Base-by-base conservation (phyloP, 2,888 invertebrate genomes). In the Synergus gifuensis region DNA sequence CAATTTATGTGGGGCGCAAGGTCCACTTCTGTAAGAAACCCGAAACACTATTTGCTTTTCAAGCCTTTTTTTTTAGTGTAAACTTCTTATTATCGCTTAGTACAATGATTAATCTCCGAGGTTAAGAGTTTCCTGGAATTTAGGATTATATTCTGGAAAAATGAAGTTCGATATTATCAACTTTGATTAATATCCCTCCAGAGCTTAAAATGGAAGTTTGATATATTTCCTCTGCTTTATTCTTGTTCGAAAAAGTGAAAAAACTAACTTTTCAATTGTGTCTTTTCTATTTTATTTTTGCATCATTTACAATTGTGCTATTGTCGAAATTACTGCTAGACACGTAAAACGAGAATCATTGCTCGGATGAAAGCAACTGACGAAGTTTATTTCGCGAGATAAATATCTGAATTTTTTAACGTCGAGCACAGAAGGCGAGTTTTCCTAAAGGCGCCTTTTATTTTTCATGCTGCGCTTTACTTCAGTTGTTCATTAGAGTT, bases 401-500 rank as follows among this genome's bases (percentile, higher is more conserved):
- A 73, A 73, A 73, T 73, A 58, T 73, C 73, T 73, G 54, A 54
- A 73, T 58, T 73, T 54, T 73, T 40, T 54, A 40, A 58, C 18
- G 73, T 58, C 73, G n/a, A 40, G 36, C 40, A 54, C 54, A 73
- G 73, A 49, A 49, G 36, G 14, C 49, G 42, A 73, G 73, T 73
- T 54, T 58, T 73, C 54, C 73, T 36, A 73, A 73, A 54, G 73
- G 54, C 18, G 73, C 16, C 54, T 73, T 16, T 40, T 36, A 73
- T 73, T 73, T 40, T 58, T 58, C 54, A 16, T 54, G 49, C 49
- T 73, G 73, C 54, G 40, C 49, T 73, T 58, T 40, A 73, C 54
- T 54, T n/a, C 73, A 54, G 54, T 54, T 73, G 54, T 54, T 73
- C 73, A 73, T 73, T 73, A 73, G 54, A 49, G 73, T 73, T 73